Percentiles rank a stretch among this genome's conserved stretches.
These are phyloP conservation scores for Chrysolina americana DNA, from an alignment of 2,888 invertebrate species.

Conservation along the genomic window DNA sequence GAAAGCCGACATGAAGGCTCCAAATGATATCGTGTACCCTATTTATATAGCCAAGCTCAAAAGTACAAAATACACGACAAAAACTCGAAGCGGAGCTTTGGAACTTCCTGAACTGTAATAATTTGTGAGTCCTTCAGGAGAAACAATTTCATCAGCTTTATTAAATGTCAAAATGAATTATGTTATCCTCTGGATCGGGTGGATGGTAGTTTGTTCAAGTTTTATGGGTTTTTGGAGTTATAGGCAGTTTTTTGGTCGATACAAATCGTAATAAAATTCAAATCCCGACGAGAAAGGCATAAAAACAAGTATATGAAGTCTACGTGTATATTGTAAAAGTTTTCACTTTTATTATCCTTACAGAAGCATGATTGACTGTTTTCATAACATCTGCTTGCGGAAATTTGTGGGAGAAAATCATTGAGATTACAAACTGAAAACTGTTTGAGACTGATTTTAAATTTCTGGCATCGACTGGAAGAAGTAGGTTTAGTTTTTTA, in stretches of 20 bases:
- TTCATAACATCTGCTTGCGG: too few relatives aligned
- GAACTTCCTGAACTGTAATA: slow-evolving; percentile 30
- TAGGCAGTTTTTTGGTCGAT: slow-evolving; percentile 4
- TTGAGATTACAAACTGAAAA: too few relatives aligned
- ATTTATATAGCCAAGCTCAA: slow-evolving; percentile 5
- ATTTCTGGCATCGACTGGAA: too few relatives aligned
- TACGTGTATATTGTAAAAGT: background rate
- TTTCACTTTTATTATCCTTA: background rate
- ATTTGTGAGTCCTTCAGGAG: slow-evolving; percentile 31
- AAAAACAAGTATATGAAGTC: slow-evolving; percentile 6
- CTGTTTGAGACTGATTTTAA: too few relatives aligned
- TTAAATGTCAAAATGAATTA: slow-evolving; percentile 34
- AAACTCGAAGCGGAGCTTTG: slow-evolving; percentile 23
- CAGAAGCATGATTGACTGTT: background rate
- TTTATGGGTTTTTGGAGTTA: slow-evolving; percentile 25
- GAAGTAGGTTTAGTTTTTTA: too few relatives aligned
- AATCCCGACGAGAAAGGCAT: background rate
- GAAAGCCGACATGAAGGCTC: background rate
- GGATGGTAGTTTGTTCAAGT: slow-evolving; percentile 25
- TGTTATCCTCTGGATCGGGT: slow-evolving; percentile 27
- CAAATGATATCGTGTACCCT: slow-evolving; percentile 8
- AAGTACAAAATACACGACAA: slow-evolving; percentile 26
- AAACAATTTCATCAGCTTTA: slow-evolving; percentile 33
- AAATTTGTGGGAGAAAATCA: too few relatives aligned
- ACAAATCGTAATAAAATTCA: slow-evolving; percentile 18